Evolutionary conservation across 2,113 vertebrate genomes (phyloP).

Genomic region (Brachionichthys hirsutus): DNA sequence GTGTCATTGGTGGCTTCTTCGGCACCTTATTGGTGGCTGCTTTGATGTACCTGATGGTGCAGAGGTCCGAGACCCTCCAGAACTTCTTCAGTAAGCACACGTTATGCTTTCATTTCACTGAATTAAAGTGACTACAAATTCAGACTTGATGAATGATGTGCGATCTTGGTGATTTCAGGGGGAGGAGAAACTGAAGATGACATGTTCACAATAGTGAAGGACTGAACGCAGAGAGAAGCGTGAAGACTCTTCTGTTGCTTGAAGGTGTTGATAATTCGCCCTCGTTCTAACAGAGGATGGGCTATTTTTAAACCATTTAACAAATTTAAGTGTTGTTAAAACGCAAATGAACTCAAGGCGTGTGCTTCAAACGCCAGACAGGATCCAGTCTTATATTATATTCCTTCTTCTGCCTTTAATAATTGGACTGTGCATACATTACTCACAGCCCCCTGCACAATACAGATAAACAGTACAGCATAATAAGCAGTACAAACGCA

Average conservation of each 20-base stretch:
- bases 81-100: conserved; percentile 69
- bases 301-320: too few species aligned
- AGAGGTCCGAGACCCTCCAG: conserved; percentile 62
- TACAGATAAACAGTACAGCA: neutral
- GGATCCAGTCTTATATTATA: neutral
- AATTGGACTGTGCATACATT: neutral
- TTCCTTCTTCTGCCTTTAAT: neutral
- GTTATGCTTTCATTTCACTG: too few species aligned
- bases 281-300: too few species aligned
- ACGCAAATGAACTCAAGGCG: too few species aligned
- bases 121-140: too few species aligned
- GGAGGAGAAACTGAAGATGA: conserved; percentile 54
- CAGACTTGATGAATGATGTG: neutral
- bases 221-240: neutral
- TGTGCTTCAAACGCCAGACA: too few species aligned
- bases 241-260: neutral
- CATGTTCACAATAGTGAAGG: conserved; percentile 40
- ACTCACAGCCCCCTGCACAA: neutral
- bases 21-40: conserved; percentile 55
- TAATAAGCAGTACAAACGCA: neutral
- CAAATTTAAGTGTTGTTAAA: too few species aligned
- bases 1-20: conserved; percentile 71
- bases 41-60: conserved; percentile 42
- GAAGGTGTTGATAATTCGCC: too few species aligned
- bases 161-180: conserved; percentile 49